A percentile compares a stretch with the other conserved stretches of the same genome.
Conservation (phyloP, 2,888 invertebrate genomes). For the Lordiphosa andalusiaca region DNA sequence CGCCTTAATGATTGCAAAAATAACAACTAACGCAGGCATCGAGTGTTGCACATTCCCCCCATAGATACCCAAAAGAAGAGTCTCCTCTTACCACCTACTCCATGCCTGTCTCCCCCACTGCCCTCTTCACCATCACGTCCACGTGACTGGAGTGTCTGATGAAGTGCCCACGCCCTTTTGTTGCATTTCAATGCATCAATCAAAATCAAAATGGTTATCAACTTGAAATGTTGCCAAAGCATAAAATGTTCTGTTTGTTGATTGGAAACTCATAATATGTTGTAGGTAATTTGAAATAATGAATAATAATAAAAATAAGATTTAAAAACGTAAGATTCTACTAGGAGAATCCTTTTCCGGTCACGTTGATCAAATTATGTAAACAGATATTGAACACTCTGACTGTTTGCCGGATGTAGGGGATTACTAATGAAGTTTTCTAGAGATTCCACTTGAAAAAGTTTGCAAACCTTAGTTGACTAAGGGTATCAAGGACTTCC, state of each 20-base stretch:
- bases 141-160: constrained; percentile 32
- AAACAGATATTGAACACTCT: too few species aligned
- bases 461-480: too few species aligned
- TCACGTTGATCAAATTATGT: too few species aligned
- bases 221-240: too few species aligned
- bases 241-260: not conserved
- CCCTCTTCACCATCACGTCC: constrained; percentile 12
- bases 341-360: too few species aligned
- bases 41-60: constrained; percentile 31
- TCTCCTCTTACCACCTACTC: not conserved
- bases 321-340: too few species aligned
- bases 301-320: too few species aligned
- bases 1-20: constrained; percentile 68
- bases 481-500: too few species aligned
- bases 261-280: not conserved
- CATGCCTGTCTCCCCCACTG: not conserved
- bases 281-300: constrained; percentile 1
- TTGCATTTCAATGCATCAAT: constrained; percentile 22
- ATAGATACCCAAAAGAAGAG: constrained; percentile 13
- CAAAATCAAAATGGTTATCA: constrained; percentile 6
- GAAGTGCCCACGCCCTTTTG: constrained; percentile 58
- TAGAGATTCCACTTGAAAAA: too few species aligned
- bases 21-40: constrained; percentile 30
- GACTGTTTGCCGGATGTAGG: too few species aligned
- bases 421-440: too few species aligned